Conservation (phyloP, 2,113 vertebrate genomes). For the Amia ocellicauda region DNA sequence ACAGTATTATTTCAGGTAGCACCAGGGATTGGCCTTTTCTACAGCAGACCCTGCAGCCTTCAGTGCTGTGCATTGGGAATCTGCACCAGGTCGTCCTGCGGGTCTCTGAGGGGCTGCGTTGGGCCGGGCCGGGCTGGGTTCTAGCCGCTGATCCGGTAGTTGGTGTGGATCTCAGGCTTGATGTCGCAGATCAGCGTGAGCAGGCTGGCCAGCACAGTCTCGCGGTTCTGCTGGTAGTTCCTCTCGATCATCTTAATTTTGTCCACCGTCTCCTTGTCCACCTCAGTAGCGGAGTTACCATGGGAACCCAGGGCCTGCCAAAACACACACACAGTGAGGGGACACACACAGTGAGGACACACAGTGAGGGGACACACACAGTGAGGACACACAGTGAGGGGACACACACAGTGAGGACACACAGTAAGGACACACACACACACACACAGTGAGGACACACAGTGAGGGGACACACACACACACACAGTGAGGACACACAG, state of each 20-base stretch:
- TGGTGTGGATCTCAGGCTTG: slow-evolving; percentile 88
- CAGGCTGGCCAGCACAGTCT: slow-evolving; percentile 78
- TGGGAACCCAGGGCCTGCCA: slow-evolving; percentile 93
- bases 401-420: no score
- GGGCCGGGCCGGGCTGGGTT: not conserved
- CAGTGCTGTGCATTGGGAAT: slow-evolving; percentile 18
- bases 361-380: not conserved
- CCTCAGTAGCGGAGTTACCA: slow-evolving; percentile 88
- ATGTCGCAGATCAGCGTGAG: slow-evolving; percentile 85
- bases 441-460: no score
- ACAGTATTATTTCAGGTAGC: no score
- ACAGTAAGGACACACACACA: no score
- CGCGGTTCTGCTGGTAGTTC: slow-evolving; percentile 81
- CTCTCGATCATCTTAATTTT: slow-evolving; percentile 80
- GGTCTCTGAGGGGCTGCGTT: slow-evolving; percentile 3
- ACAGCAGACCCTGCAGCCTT: no score
- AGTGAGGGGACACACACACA: no score
- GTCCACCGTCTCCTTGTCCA: slow-evolving; percentile 84
- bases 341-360: not conserved
- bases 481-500: no score
- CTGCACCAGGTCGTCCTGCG: slow-evolving; percentile 25
- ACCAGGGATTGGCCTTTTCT: no score
- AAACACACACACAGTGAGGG: slow-evolving; percentile 16
- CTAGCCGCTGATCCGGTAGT: slow-evolving; percentile 86
- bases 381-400: no score